Evolutionary conservation across 2,888 invertebrate genomes (phyloP).

Genomic region (Meliscaeva auricollis): DNA sequence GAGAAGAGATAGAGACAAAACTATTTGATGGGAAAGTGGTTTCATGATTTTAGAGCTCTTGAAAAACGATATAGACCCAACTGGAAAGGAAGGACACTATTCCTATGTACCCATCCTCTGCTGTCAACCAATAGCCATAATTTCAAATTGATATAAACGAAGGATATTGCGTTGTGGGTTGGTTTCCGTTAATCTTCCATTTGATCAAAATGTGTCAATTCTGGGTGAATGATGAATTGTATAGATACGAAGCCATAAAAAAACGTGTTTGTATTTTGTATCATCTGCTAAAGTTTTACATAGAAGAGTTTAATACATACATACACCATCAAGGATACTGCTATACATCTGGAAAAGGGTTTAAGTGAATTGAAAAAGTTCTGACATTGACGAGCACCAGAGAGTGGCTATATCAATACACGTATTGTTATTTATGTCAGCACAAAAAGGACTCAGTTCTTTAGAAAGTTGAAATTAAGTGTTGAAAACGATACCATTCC

Average conservation of each 20-base stretch:
- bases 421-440: background rate
- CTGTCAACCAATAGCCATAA: background rate
- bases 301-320: no score
- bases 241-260: background rate
- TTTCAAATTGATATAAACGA: slow-evolving; percentile 9
- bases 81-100: background rate
- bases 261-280: slow-evolving; percentile 23
- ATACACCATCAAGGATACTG: no score
- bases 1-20: no score
- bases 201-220: slow-evolving; percentile 65
- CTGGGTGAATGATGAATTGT: slow-evolving; percentile 61
- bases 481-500: no score
- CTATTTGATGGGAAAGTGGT: background rate
- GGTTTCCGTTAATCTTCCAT: slow-evolving; percentile 37
- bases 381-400: slow-evolving; percentile 47
- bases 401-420: no score
- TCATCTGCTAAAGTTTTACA: background rate
- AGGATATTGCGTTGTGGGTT: slow-evolving; percentile 33
- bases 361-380: slow-evolving; percentile 60
- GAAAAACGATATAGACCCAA: no score
- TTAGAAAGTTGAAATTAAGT: no score
- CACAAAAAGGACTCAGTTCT: background rate
- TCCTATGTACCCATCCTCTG: background rate
- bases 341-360: slow-evolving; percentile 33
- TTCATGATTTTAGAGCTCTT: no score